These are phyloP conservation scores for Cydia splendana DNA, from an alignment of 1,140 invertebrate genomes.

Conservation along the genomic window DNA sequence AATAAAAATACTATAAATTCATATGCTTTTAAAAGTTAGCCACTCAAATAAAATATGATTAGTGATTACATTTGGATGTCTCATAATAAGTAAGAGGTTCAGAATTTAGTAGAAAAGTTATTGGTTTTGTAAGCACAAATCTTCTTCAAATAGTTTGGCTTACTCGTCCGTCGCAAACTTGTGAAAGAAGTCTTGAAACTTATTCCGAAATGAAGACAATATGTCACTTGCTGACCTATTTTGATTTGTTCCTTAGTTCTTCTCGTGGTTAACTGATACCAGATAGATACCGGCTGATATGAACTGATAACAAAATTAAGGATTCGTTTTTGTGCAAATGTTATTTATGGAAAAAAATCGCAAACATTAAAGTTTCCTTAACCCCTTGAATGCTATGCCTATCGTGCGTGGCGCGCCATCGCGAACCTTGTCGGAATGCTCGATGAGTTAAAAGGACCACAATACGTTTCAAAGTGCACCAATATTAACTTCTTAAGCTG, in stretches of 20 bases:
- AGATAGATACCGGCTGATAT: not conserved
- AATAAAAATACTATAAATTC: not conserved
- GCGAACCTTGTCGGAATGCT: too few relatives aligned
- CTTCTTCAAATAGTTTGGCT: not conserved
- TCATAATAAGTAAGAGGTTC: not conserved
- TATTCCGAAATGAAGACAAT: not conserved
- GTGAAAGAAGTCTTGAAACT: not conserved
- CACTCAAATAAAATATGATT: not conserved
- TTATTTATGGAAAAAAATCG: too few relatives aligned
- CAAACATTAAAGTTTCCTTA: too few relatives aligned
- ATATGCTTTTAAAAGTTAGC: not conserved
- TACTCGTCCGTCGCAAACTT: not conserved
- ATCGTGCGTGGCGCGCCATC: too few relatives aligned
- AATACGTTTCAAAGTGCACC: too few relatives aligned
- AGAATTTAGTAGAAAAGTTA: not conserved
- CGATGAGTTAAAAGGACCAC: too few relatives aligned
- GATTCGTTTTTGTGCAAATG: too few relatives aligned
- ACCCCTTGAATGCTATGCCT: too few relatives aligned
- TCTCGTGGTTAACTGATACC: not conserved
- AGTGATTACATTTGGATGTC: not conserved
- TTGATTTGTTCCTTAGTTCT: not conserved
- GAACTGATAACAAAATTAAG: too few relatives aligned
- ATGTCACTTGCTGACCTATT: constrained; percentile 4
- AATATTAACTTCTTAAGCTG: too few relatives aligned
- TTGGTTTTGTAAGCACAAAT: not conserved